These are phyloP conservation scores for Actinernus sp. DNA, from an alignment of 92 coral and sea anemone genomes.

Conservation along the genomic window DNA sequence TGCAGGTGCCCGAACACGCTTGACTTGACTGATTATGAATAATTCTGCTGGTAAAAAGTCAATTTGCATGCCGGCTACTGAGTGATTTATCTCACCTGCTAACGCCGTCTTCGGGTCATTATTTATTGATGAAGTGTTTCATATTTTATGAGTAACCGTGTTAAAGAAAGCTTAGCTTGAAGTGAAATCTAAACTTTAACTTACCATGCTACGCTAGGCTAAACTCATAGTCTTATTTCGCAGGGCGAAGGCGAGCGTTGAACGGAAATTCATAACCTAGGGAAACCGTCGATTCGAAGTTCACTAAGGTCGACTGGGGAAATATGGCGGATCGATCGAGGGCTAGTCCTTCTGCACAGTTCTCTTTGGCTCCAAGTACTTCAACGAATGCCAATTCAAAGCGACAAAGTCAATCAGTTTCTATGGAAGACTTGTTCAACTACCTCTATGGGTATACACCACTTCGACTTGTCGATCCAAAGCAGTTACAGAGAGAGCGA, in stretches of 20 bases:
- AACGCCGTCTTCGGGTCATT: conserved; percentile 23
- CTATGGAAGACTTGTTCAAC: conserved; percentile 80
- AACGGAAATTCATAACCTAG: neutral
- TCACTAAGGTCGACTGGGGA: neutral
- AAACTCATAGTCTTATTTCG: no score
- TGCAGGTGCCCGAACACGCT: conserved; percentile 89
- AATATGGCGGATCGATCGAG: conserved; percentile 33
- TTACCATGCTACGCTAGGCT: no score
- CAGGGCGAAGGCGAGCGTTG: no score
- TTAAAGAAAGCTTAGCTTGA: conserved; percentile 14
- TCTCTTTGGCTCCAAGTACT: conserved; percentile 15
- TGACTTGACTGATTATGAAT: conserved; percentile 80
- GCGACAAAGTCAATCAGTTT: conserved; percentile 23
- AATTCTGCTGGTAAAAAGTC: conserved; percentile 44
- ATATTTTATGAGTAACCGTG: conserved; percentile 53
- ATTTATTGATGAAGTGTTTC: conserved; percentile 55
- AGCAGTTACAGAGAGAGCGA: conserved; percentile 78
- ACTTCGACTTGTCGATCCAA: conserved; percentile 89
- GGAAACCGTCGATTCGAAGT: neutral
- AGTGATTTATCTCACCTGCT: conserved; percentile 85
- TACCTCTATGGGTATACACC: conserved; percentile 96
- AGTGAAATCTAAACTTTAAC: conserved; percentile 2
- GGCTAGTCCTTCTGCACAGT: conserved; percentile 50
- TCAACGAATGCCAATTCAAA: conserved; percentile 3
- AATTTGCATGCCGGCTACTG: conserved; percentile 31